Base-by-base conservation (phyloP, 2,113 vertebrate genomes). In the Oreochromis niloticus region DNA sequence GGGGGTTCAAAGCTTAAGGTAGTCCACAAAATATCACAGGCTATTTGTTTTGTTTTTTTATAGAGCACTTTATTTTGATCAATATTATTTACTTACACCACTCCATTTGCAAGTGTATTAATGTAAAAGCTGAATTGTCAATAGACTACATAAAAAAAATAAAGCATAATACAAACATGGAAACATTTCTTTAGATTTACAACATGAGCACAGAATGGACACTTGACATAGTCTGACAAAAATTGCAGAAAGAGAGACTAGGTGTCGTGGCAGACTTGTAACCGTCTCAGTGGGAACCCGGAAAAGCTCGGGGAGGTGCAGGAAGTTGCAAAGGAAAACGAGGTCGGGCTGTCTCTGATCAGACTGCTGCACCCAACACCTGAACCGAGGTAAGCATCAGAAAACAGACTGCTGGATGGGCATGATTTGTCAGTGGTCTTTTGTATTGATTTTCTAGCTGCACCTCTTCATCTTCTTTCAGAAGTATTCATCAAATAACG, bases 401-500 rank as follows among this genome's bases (percentile, higher is more conserved):
- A 3, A 3, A 63, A 1, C 6, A 12, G 61, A 36, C 32, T 3
- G 9, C 17, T n/a, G 32, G 61, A 36, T 66, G 32, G 61, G 5
- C 8, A 0, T 0, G 9, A 61, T 61, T 17, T 30, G 13, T 30
- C 6, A 5, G 3, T 61, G 59, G 19, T 22, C 3, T 5, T 5
- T 68, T 43, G n/a, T 3, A 14, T 43, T 71, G 63, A 24, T 71
- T 71, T 13, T 43, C 0, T 71, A 71, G 66, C 12, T 71, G 66
- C 66, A 43, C 13, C 39, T 16, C n/a, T 43, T 71, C 2, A 71
- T 43, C 39, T 24, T 41, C 36, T 43, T 71, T 71, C 36, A 71
- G 36, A 13, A 22, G 1, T 22, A 14, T 71, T 71, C n/a, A 9
- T 43, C n/a, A 22, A 43, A 24, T 41, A 22, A 66, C 0, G 63